A percentile compares a stretch with the other conserved stretches of the same genome.
Conservation (phyloP, 2,113 vertebrate genomes). For the Kobus ellipsiprymnus region DNA sequence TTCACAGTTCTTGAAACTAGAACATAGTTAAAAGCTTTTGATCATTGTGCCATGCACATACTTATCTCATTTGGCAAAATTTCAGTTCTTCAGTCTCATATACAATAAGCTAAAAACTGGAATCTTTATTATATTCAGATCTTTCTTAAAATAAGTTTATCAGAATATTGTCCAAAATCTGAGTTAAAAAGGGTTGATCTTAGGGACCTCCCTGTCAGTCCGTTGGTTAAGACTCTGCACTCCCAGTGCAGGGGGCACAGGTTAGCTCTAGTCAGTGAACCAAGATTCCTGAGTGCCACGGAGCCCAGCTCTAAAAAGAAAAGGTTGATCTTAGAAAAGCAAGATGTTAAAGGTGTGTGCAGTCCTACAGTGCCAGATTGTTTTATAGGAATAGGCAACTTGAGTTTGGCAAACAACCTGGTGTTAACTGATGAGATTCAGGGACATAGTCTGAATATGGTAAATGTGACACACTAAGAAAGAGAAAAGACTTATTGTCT, state of each 20-base stretch:
- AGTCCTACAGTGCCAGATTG: not conserved
- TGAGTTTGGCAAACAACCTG: not conserved
- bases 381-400: not conserved
- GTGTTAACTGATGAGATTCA: not conserved
- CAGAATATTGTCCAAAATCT: not conserved
- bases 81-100: not conserved
- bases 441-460: not conserved
- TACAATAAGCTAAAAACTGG: not conserved
- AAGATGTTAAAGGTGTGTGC: not conserved
- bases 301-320: not conserved
- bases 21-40: not conserved
- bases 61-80: not conserved
- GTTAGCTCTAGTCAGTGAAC: not conserved
- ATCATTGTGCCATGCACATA: not conserved
- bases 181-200: not conserved
- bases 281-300: not conserved
- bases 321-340: not conserved
- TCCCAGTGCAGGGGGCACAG: not conserved
- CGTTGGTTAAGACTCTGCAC: fast-evolving
- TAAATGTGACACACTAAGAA: not conserved
- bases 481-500: not conserved
- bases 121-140: not conserved
- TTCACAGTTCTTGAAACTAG: not conserved
- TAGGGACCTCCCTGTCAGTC: not conserved
- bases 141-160: not conserved